phyloP scores from a whole-genome alignment of 2,888 invertebrate species.

The Ceramica pisi region DNA sequence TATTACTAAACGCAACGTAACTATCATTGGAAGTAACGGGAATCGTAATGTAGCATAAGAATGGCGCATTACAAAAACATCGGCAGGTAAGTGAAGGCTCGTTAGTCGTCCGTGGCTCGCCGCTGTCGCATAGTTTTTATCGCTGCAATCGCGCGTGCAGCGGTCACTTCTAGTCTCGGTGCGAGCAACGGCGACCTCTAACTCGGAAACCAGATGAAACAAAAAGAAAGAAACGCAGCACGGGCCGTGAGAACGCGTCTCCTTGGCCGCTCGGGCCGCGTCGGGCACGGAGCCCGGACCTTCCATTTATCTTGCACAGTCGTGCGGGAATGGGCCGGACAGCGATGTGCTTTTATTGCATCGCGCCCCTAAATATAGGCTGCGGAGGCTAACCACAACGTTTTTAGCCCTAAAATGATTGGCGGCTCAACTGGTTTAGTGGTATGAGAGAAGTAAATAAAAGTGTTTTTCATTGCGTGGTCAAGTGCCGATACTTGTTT shows the following conservation, averaged over 20 bases:
- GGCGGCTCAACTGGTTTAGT: conserved; percentile 76
- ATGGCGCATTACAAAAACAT: conserved; percentile 74
- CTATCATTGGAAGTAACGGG: conserved; percentile 71
- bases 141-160: conserved; percentile 83
- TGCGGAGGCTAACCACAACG: conserved; percentile 82
- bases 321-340: conserved; percentile 89
- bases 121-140: conserved; percentile 84
- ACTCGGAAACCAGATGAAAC: conserved; percentile 87
- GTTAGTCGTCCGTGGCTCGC: conserved; percentile 77
- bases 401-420: conserved; percentile 84
- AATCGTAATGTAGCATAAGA: conserved; percentile 70
- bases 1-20: conserved; percentile 72
- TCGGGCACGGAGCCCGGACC: conserved; percentile 78
- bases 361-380: conserved; percentile 89
- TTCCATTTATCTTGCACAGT: conserved; percentile 90
- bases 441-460: conserved; percentile 65
- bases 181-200: conserved; percentile 85
- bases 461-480: conserved; percentile 37
- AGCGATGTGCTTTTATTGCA: conserved; percentile 89
- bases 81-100: conserved; percentile 79
- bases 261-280: conserved; percentile 73
- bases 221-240: conserved; percentile 87
- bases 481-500: not conserved
- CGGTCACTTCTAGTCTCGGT: conserved; percentile 85
- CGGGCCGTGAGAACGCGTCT: conserved; percentile 90